These are phyloP conservation scores for Bambusicola thoracicus DNA, from an alignment of 2,113 vertebrate genomes.

Conservation along the genomic window DNA sequence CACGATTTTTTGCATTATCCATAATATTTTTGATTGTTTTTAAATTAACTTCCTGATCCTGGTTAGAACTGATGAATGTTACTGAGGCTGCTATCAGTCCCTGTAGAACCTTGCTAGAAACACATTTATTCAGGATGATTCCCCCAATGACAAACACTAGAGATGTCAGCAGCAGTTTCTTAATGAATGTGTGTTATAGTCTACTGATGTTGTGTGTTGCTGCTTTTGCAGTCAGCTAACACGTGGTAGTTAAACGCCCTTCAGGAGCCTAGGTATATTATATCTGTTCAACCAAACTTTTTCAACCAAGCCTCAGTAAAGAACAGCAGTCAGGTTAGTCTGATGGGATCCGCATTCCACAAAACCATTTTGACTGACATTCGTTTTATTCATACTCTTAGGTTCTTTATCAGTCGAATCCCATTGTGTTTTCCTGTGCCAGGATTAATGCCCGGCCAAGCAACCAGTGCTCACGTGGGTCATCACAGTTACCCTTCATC, in stretches of 20 bases:
- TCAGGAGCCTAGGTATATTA: neutral
- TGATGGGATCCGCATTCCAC: neutral
- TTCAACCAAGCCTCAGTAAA: neutral
- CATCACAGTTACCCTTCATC: neutral
- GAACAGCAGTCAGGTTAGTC: neutral
- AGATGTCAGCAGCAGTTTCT: neutral
- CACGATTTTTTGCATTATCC: neutral
- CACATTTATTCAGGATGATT: neutral
- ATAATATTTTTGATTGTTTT: neutral
- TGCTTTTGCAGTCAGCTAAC: neutral
- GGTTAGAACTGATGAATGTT: neutral
- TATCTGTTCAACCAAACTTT: neutral
- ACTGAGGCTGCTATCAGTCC: neutral
- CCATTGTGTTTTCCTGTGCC: neutral
- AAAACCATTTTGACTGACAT: neutral
- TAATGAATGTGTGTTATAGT: neutral
- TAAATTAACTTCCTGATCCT: neutral
- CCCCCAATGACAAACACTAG: neutral
- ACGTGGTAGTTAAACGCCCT: neutral
- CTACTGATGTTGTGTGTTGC: neutral
- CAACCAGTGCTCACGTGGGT: neutral
- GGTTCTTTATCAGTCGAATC: neutral
- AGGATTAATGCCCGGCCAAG: neutral
- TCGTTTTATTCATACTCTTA: conserved; percentile 23
- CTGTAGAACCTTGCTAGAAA: neutral